These are phyloP conservation scores for Chanos chanos DNA, from an alignment of 2,797 vertebrate species.

Conservation along the genomic window DNA sequence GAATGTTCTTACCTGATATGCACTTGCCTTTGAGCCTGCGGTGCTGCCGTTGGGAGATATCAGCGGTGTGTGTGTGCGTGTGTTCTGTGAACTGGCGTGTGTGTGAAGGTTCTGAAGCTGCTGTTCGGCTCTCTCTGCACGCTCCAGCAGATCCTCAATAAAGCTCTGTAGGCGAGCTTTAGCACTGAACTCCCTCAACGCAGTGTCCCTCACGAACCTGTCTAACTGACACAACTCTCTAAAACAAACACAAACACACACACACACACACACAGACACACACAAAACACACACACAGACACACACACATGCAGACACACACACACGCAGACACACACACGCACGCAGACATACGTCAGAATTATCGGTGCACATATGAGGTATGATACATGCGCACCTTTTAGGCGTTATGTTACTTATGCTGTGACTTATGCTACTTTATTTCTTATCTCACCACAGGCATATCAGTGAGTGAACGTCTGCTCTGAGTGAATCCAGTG, in stretches of 20 bases:
- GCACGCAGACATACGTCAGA: too few relatives aligned
- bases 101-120: conserved; percentile 34
- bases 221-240: conserved; percentile 65
- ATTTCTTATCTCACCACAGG: too few relatives aligned
- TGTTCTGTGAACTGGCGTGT: conserved; percentile 5
- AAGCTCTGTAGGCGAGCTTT: conserved; percentile 63
- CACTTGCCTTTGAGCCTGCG: not conserved
- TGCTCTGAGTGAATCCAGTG: not conserved
- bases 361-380: too few relatives aligned
- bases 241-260: conserved; percentile 21
- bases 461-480: not conserved
- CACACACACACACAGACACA: not conserved
- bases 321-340: too few relatives aligned
- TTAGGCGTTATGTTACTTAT: too few relatives aligned
- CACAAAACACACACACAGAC: conserved; percentile 8
- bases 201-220: conserved; percentile 59
- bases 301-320: not conserved
- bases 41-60: conserved; percentile 11
- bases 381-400: too few relatives aligned
- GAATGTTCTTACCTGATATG: conserved; percentile 16
- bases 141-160: conserved; percentile 42
- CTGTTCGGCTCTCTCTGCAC: conserved; percentile 40
- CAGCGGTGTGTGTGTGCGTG: too few relatives aligned
- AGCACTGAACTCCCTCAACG: conserved; percentile 59
- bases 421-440: too few relatives aligned